Evolutionary conservation across 2,113 vertebrate genomes (phyloP).

Genomic region (Myotis lucifugus): DNA sequence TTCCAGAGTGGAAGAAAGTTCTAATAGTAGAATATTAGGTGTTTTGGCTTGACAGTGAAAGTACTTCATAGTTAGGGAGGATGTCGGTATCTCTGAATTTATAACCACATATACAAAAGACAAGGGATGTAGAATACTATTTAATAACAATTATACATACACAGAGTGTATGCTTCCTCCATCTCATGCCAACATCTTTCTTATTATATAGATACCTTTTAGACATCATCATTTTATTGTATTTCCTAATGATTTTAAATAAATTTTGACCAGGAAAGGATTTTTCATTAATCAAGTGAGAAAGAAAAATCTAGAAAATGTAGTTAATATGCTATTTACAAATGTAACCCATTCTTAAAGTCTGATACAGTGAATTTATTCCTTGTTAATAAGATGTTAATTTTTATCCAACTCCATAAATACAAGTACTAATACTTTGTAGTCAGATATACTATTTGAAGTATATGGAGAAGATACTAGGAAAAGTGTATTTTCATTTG

Average conservation of each 20-base stretch:
- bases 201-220: neutral
- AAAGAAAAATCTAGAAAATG: neutral
- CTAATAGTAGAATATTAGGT: neutral
- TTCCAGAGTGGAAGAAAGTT: conserved; percentile 19
- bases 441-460: conserved; percentile 11
- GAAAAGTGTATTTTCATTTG: neutral
- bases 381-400: neutral
- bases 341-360: neutral
- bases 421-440: neutral
- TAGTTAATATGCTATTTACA: neutral
- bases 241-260: conserved; percentile 44
- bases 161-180: neutral
- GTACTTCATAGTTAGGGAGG: neutral
- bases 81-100: neutral
- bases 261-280: neutral
- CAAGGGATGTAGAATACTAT: neutral
- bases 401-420: neutral
- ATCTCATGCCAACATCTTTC: neutral
- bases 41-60: conserved; percentile 34
- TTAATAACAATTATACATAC: conserved; percentile 6
- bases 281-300: neutral
- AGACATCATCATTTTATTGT: conserved; percentile 17
- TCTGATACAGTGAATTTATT: neutral
- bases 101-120: neutral
- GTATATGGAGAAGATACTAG: neutral